Base-by-base conservation (phyloP, 1,140 invertebrate species). In the Steinernema feltiae region DNA sequence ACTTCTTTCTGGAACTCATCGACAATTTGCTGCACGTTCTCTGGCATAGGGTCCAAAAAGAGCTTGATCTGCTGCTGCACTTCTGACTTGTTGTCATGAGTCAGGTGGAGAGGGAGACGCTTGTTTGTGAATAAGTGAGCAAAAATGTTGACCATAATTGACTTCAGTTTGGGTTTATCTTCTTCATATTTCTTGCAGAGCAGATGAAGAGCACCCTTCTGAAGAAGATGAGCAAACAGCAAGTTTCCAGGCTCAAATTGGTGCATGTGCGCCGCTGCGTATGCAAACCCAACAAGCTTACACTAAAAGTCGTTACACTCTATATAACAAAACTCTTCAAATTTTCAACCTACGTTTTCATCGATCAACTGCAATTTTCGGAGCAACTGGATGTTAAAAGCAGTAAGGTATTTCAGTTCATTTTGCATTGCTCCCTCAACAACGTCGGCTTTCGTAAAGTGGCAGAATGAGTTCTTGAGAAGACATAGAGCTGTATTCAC, bases 301-400 rank as follows among this genome's bases (percentile, higher is more conserved):
- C 82, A 82, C 84, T 83, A 41, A 77, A 82, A 80, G 71, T 7
- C 21, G 15, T 78, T 76, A 29, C 32, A 72, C 69, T 70, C 7
- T 12, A 76, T 48, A 17, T 27, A 69, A 30, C 27, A 3, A 15
- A 24, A 31, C 29, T 72, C 30, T 31, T 18, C 21, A 21, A 30
- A 24, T n/a, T n/a, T n/a, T n/a, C n/a, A n/a, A n/a, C n/a, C n/a
- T n/a, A 80, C 82, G 21, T 84, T 78, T 27, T 82, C 76, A 70
- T 86, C 76, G 27, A 85, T 70, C 30, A 85, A 75, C 53, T 86
- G 80, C 30, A 85, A 74, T 48, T 77, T 76, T 31, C 84, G 69
- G 17, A 85, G 79, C 15, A 85, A 32, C 71, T 85, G 85, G 31
- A 85, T 73, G 32, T 83, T 84, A 78, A 86, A 85, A 3, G 79